Base-by-base conservation (phyloP, 2,797 vertebrate genomes). In the Anas bahamensis region DNA sequence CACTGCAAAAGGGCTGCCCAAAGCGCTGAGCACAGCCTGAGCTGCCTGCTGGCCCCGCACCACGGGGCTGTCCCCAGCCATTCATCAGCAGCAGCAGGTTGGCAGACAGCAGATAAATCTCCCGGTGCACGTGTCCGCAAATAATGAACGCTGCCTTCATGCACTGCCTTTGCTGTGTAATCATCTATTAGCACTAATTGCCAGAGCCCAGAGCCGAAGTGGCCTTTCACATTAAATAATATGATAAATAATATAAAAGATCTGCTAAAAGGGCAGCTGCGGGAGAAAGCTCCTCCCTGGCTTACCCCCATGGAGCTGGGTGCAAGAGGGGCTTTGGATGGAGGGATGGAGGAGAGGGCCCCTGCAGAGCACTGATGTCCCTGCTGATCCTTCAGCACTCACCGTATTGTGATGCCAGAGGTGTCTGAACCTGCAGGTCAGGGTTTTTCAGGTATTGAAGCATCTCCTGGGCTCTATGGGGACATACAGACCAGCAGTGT, bases 141-240 rank as follows among this genome's bases (percentile, higher is more conserved):
- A 60, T 70, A 61, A 80, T 5, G 60, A 95, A 21, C 56, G 3
- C 24, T 10, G 42, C 11, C 88, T 83, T 76, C 59, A 68, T 55
- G 82, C 26, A 68, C 77, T 69, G 78, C 77, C 70, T 83, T 83
- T 79, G 60, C 90, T 87, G 69, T 61, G 52, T 57, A 55, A 93
- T 92, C 77, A 83, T 57, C 86, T 73, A 37, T 83, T 70, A 86
- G 77, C 17, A 42, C 89, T 92, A 86, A 94, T 74, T 92, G 74
- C 93, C 46, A 63, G 15, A 77, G 66, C 86, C 86, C 11, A 10
- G 73, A 60, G 88, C 82, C 56, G 42, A 63, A 73, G 53, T 63
- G 65, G 77, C 83, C 83, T 93, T 90, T 79, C 70, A 42, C 83
- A 59, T 74, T 83, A 63, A 92, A 42, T 79, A 72, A 79, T 53